Conservation (phyloP, 2,797 vertebrate species). For the Decapterus maruadsi region DNA sequence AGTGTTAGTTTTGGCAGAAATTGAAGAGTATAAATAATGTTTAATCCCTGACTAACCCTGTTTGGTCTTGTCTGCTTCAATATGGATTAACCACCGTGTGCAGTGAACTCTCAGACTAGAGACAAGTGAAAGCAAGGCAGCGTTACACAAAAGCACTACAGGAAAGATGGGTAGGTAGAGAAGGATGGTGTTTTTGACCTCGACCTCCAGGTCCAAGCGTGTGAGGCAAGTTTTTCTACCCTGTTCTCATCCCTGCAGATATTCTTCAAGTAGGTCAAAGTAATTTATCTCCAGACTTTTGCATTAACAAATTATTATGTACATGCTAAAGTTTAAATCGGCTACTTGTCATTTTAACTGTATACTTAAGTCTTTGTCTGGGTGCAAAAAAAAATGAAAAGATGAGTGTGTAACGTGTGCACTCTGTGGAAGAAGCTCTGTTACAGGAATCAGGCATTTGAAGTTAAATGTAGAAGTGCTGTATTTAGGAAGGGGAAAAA, state of each 20-base stretch:
- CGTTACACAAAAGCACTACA: not conserved
- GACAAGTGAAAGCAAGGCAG: conserved; percentile 1
- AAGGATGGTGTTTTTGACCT: not conserved
- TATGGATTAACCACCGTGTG: conserved; percentile 31
- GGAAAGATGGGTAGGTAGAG: not conserved
- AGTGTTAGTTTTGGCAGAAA: conserved; percentile 24
- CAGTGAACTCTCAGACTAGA: not conserved
- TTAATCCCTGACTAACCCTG: conserved; percentile 37
- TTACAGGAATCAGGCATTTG: not conserved
- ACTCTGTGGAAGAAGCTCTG: not conserved
- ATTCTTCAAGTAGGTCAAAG: not conserved
- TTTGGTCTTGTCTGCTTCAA: conserved; percentile 35
- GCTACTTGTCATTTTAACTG: not conserved
- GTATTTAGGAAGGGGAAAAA: not conserved
- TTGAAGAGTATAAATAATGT: conserved; percentile 10
- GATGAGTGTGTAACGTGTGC: not conserved
- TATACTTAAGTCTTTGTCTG: not conserved
- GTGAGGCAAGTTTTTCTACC: no score
- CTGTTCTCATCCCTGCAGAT: no score
- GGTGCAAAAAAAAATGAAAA: not conserved
- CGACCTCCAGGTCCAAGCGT: not conserved
- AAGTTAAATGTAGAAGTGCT: not conserved
- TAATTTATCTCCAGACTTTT: not conserved
- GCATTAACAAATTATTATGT: not conserved
- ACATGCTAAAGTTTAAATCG: not conserved